Evolutionary conservation across 1,140 invertebrate species (phyloP), one percentile per base, ranked within the genome.

Genomic region (Meloidogyne hapla): DNA sequence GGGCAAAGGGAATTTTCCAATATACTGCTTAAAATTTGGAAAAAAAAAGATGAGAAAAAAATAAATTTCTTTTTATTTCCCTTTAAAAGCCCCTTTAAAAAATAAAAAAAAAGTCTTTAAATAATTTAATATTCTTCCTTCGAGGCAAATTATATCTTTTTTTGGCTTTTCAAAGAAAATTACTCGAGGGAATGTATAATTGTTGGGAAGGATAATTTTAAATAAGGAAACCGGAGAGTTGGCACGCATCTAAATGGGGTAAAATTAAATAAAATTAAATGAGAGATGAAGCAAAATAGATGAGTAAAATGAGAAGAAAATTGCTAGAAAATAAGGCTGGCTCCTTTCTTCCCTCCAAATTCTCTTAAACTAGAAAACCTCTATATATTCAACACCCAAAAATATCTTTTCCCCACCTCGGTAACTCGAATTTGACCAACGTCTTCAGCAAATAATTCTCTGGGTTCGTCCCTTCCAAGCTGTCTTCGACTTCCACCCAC

Each of bases 191-290:
- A 56, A 21, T 48, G 45, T 1, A 18, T 56, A 56, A 56, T 56
- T 56, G 18, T 15, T n/a, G 6, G 48, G 48, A 21, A 33, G n/a
- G 33, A 33, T 33, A 33, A 4, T n/a, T 6, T 56, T 56, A 6
- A 56, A n/a, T 6, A 9, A 15, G 13, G 13, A 45, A 8, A 42
- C 9, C 9, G 10, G 40, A 12, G 40, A 45, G 8, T 21, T 56
- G 48, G 48, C 12, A 56, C 13, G 3, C n/a, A 56, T 18, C n/a
- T 56, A 56, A 56, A 56, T 56, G 4, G 48, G n/a, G 18, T 56
- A 56, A 56, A 56, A 48, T 48, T 48, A 48, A 48, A 56, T 56
- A 56, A 56, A 56, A 48, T 48, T 48, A 48, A 48, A 56, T 56
- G n/a, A 33, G 33, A 56, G n/a, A 56, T 56, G 48, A n/a, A 56